Conservation (phyloP, 2,888 invertebrate species). For the Tridacna gigas region DNA sequence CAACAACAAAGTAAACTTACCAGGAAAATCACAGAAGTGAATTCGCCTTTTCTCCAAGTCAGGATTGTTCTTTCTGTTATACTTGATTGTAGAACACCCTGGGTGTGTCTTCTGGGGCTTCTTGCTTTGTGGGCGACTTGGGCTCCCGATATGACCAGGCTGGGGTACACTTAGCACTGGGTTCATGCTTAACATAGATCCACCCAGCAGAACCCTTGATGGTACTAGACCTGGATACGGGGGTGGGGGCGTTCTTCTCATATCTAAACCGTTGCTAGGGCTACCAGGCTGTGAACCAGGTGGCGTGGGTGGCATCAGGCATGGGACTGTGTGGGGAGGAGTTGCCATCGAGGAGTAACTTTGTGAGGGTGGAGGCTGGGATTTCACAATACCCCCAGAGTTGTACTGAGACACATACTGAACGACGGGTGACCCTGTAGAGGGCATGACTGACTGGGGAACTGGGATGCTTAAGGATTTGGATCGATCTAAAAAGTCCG, state of each 20-base stretch:
- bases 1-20: slow-evolving; percentile 71
- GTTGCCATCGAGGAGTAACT: slow-evolving; percentile 62
- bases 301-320: slow-evolving; percentile 77
- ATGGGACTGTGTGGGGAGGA: slow-evolving; percentile 71
- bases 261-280: slow-evolving; percentile 72
- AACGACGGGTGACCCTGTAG: slow-evolving; percentile 55
- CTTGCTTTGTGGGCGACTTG: slow-evolving; percentile 63
- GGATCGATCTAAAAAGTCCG: slow-evolving; percentile 58
- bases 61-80: slow-evolving; percentile 97
- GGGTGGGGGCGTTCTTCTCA: slow-evolving; percentile 77
- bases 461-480: slow-evolving; percentile 69
- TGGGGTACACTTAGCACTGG: slow-evolving; percentile 50
- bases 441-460: slow-evolving; percentile 63
- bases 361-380: slow-evolving; percentile 43
- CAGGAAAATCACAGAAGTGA: slow-evolving; percentile 97
- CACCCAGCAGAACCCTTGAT: slow-evolving; percentile 40
- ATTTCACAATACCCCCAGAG: slow-evolving; percentile 61
- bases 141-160: slow-evolving; percentile 38
- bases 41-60: slow-evolving; percentile 97
- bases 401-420: slow-evolving; percentile 68
- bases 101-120: slow-evolving; percentile 82
- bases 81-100: slow-evolving; percentile 87
- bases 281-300: slow-evolving; percentile 81
- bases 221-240: slow-evolving; percentile 78
- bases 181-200: slow-evolving; percentile 50